These are phyloP conservation scores for Propithecus perrieri DNA, from an alignment of 2,797 vertebrate genomes.

Conservation along the genomic window DNA sequence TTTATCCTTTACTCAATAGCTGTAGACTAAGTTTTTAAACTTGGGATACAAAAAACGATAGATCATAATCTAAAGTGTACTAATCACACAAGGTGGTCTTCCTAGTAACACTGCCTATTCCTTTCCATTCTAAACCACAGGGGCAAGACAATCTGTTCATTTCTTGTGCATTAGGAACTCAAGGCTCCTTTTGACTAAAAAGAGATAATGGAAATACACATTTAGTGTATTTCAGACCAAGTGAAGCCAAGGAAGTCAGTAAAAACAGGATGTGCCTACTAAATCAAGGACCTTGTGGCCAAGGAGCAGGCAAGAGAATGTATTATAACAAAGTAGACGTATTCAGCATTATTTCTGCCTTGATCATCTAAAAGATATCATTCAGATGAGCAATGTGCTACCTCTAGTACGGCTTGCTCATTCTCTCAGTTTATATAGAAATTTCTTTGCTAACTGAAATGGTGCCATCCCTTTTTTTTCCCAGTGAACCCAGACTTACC, in stretches of 20 bases:
- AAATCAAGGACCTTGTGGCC: neutral
- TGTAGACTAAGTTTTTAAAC: neutral
- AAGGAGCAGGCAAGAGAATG: neutral
- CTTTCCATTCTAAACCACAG: neutral
- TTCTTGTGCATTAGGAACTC: neutral
- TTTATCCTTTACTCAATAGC: neutral
- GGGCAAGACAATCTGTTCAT: neutral
- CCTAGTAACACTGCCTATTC: neutral
- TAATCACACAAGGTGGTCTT: neutral
- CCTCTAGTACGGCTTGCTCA: neutral
- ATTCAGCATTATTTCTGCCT: neutral
- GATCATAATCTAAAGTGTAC: neutral
- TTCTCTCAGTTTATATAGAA: neutral
- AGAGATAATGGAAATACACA: neutral
- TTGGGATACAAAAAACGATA: neutral
- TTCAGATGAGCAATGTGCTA: neutral
- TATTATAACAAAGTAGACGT: neutral
- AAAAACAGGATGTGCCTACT: neutral
- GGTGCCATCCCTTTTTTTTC: neutral
- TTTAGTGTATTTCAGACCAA: neutral
- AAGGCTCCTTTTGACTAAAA: neutral
- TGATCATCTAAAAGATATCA: neutral
- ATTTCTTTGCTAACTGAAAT: neutral
- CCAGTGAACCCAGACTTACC: neutral
- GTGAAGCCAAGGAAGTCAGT: neutral